phyloP scores from a whole-genome alignment of 1,140 invertebrate genomes.

The Platyura marginata region DNA sequence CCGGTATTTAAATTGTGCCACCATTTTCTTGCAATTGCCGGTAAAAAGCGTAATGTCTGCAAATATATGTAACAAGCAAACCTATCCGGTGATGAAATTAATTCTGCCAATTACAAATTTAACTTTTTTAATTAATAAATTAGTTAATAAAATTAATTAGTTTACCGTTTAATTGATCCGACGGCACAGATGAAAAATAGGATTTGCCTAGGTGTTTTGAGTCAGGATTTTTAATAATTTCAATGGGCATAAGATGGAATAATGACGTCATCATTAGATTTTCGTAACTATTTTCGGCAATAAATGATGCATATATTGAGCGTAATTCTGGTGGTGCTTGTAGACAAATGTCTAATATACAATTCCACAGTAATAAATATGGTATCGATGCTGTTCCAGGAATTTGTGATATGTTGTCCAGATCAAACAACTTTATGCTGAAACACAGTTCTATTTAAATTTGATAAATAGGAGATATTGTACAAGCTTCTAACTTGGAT shows the following conservation, averaged over 20 bases:
- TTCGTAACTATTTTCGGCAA: slow-evolving; percentile 31
- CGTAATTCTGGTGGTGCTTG: slow-evolving; percentile 43
- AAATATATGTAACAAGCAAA: slow-evolving; percentile 49
- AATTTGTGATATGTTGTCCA: slow-evolving; percentile 15
- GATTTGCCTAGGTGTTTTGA: slow-evolving; percentile 15
- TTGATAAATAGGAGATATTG: background rate
- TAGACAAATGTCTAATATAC: slow-evolving; percentile 47
- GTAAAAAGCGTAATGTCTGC: slow-evolving; percentile 41
- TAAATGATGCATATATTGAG: slow-evolving; percentile 47
- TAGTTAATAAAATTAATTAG: background rate
- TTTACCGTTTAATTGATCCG: slow-evolving; percentile 19
- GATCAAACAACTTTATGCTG: slow-evolving; percentile 17
- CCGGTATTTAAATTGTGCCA: slow-evolving; percentile 51
- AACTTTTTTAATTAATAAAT: background rate
- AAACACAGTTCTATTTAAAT: background rate
- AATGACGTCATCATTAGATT: slow-evolving; percentile 11
- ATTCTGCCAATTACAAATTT: too few species aligned
- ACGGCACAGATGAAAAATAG: slow-evolving; percentile 14
- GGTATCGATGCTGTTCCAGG: slow-evolving; percentile 11
- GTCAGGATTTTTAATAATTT: slow-evolving; percentile 21
- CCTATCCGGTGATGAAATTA: slow-evolving; percentile 26
- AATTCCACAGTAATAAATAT: slow-evolving; percentile 57
- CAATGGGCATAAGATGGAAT: slow-evolving; percentile 20
- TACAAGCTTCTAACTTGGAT: slow-evolving; percentile 9
- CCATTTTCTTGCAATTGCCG: slow-evolving; percentile 68